Percentiles rank a stretch among this genome's conserved stretches.
Conservation (phyloP, 1,140 invertebrate species). For the Bilobella aurantiaca region DNA sequence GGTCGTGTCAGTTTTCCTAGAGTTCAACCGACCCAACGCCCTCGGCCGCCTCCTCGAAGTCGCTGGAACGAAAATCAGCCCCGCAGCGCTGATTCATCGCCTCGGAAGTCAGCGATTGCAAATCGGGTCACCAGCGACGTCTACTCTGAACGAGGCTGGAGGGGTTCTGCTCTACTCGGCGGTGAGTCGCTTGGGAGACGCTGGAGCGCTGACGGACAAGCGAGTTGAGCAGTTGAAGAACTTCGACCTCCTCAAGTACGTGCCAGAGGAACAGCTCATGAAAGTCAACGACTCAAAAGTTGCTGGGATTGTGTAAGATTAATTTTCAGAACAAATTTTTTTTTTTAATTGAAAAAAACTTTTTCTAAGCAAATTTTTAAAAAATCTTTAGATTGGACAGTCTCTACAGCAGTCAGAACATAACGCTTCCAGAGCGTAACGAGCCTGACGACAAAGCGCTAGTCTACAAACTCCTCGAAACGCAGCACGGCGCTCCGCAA, state of each 20-base stretch:
- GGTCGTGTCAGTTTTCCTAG: constrained; percentile 20
- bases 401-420: not conserved
- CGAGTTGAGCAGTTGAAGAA: constrained; percentile 2
- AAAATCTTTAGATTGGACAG: not conserved
- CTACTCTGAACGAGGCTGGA: constrained; percentile 18
- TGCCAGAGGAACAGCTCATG: constrained; percentile 31
- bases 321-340: not conserved
- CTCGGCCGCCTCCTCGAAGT: constrained; percentile 20
- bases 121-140: not conserved
- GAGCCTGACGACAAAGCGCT: constrained; percentile 31
- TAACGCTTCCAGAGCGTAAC: not conserved
- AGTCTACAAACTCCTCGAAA: constrained; percentile 23
- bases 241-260: constrained; percentile 18
- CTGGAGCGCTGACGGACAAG: constrained; percentile 11
- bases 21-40: constrained; percentile 24
- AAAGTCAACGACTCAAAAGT: constrained; percentile 23
- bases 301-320: constrained; percentile 20
- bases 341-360: not conserved
- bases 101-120: not conserved
- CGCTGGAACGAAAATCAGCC: constrained; percentile 20
- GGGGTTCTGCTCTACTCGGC: constrained; percentile 25
- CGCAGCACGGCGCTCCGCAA: constrained; percentile 13
- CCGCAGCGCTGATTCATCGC: constrained; percentile 15
- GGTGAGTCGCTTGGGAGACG: constrained; percentile 21
- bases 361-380: no score